A percentile compares a stretch with the other conserved stretches of the same genome.
Conservation (phyloP, 2,113 vertebrate genomes). For the Salvelinus namaycush region DNA sequence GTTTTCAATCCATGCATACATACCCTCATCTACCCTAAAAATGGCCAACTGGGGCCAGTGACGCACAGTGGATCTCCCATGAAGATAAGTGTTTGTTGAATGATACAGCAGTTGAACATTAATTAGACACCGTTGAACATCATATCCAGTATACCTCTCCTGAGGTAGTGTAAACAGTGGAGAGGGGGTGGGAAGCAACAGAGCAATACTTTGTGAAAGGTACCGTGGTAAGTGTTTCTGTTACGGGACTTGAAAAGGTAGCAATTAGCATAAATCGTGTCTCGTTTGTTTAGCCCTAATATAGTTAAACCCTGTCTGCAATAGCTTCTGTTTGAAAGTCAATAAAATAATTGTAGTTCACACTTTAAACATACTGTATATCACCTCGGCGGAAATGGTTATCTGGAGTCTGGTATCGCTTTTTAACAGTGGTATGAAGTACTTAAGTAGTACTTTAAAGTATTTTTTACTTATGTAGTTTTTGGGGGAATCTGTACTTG, state of each 20-base stretch:
- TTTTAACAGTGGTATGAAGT: constrained; percentile 10
- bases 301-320: not conserved
- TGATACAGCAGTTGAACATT: not conserved
- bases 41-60: not conserved
- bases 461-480: no score
- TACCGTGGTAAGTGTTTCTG: not conserved
- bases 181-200: not conserved
- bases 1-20: not conserved
- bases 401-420: constrained; percentile 23
- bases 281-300: not conserved
- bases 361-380: not conserved
- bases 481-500: no score
- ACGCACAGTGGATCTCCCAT: not conserved
- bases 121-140: constrained; percentile 16
- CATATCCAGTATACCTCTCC: not conserved
- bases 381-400: constrained; percentile 15
- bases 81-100: not conserved
- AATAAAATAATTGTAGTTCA: constrained; percentile 4
- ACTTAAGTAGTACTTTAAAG: no score
- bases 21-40: not conserved
- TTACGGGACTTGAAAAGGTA: not conserved
- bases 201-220: constrained; percentile 1
- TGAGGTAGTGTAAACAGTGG: constrained; percentile 15
- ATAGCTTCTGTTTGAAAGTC: constrained; percentile 3
- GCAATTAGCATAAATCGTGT: not conserved